Conservation (phyloP, 2,888 invertebrate species). For the Ormyrus nitidulus region DNA sequence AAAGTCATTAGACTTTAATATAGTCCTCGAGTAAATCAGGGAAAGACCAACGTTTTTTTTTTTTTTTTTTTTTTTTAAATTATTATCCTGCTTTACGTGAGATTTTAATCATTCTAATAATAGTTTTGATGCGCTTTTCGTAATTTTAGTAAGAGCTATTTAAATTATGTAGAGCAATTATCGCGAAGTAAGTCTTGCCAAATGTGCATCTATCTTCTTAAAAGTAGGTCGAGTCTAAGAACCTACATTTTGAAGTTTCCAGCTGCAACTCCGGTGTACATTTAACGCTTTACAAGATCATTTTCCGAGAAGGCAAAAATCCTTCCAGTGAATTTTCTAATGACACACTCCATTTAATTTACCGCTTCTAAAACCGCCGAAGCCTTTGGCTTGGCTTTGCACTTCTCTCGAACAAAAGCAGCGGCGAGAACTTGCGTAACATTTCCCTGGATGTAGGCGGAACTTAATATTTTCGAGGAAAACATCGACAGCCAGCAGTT, state of each 20-base stretch:
- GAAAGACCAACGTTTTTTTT: background rate
- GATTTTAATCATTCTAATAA: too few relatives aligned
- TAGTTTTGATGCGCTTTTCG: background rate
- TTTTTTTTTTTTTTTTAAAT: background rate
- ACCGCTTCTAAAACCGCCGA: too few relatives aligned
- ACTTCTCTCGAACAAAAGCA: background rate
- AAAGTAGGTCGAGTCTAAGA: slow-evolving; percentile 19
- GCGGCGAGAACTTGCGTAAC: background rate
- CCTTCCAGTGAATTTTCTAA: too few relatives aligned
- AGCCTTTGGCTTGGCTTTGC: background rate
- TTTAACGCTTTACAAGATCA: slow-evolving; percentile 9
- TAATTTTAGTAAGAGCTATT: background rate
- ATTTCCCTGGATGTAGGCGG: background rate
- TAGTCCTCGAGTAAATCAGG: background rate
- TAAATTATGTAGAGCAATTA: background rate
- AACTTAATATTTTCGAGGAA: too few relatives aligned
- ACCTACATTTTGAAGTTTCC: slow-evolving; percentile 20
- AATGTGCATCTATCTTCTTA: slow-evolving; percentile 12
- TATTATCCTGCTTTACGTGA: background rate
- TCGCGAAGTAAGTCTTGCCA: background rate
- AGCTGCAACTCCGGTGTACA: slow-evolving; percentile 11
- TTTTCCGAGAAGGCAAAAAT: background rate
- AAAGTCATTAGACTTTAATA: too few relatives aligned
- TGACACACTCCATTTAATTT: too few relatives aligned
- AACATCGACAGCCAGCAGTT: background rate